Percentiles rank a stretch among this genome's conserved stretches.
Evolutionary conservation across 2,797 vertebrate genomes (phyloP).

Genomic region (Esox masquinongy): DNA sequence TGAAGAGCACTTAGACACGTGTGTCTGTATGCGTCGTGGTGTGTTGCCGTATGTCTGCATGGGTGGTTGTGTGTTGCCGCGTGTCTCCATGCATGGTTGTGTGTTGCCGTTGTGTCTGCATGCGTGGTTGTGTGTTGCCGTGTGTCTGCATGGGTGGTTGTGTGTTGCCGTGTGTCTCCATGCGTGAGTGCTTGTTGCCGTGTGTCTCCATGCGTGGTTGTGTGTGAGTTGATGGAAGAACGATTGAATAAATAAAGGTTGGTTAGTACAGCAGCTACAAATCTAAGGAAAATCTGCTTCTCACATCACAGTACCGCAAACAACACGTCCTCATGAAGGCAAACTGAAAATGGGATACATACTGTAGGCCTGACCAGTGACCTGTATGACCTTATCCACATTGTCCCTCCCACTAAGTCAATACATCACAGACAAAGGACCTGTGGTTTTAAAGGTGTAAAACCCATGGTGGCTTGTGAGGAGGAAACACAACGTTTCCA

Average conservation of each 20-base stretch:
- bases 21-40: no score
- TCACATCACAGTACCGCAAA: neutral
- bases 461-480: neutral
- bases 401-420: neutral
- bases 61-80: no score
- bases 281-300: neutral
- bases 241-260: neutral
- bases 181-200: no score
- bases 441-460: neutral
- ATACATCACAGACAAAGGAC: neutral
- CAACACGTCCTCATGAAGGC: neutral
- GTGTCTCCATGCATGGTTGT: neutral
- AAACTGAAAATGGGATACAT: neutral
- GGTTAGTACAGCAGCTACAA: neutral
- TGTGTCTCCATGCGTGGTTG: neutral
- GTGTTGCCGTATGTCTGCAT: no score
- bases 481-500: neutral
- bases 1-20: no score
- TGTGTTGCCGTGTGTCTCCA: no score
- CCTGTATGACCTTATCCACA: no score
- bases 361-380: neutral
- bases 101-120: neutral
- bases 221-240: neutral
- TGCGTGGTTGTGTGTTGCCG: no score
- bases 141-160: no score